phyloP scores from a whole-genome alignment of 2,888 invertebrate species.

The Geotrupes spiniger region DNA sequence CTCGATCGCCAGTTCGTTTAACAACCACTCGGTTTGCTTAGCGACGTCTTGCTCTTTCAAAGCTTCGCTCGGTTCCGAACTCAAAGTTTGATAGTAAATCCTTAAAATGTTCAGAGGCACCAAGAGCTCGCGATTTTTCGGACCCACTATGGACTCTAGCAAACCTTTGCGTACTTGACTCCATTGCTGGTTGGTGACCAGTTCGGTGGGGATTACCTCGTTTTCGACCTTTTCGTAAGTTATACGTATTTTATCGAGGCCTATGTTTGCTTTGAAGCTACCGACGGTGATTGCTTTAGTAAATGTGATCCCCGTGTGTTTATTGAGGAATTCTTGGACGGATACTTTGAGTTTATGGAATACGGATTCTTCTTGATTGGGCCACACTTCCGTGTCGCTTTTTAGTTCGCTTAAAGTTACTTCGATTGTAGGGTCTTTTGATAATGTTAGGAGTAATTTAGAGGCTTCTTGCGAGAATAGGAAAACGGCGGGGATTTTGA shows the following conservation, averaged over 20 bases:
- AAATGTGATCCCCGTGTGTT: slow-evolving; percentile 46
- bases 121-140: slow-evolving; percentile 41
- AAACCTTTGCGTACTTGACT: slow-evolving; percentile 43
- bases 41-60: slow-evolving; percentile 37
- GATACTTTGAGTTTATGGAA: slow-evolving; percentile 49
- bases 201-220: slow-evolving; percentile 28
- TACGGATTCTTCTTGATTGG: slow-evolving; percentile 51
- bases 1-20: slow-evolving; percentile 43
- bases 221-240: slow-evolving; percentile 34
- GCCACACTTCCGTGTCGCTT: slow-evolving; percentile 46
- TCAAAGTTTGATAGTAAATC: slow-evolving; percentile 46
- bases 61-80: slow-evolving; percentile 37
- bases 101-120: slow-evolving; percentile 45
- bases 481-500: slow-evolving; percentile 88
- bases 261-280: slow-evolving; percentile 44
- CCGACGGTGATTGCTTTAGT: slow-evolving; percentile 42
- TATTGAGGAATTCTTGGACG: slow-evolving; percentile 49
- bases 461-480: slow-evolving; percentile 77
- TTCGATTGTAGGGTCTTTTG: slow-evolving; percentile 55
- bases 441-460: slow-evolving; percentile 61
- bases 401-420: slow-evolving; percentile 56
- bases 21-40: slow-evolving; percentile 45
- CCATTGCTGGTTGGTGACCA: slow-evolving; percentile 41
- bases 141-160: slow-evolving; percentile 42
- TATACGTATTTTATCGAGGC: slow-evolving; percentile 43